Conservation (phyloP, 2,797 vertebrate genomes). For the Artibeus jamaicensis region DNA sequence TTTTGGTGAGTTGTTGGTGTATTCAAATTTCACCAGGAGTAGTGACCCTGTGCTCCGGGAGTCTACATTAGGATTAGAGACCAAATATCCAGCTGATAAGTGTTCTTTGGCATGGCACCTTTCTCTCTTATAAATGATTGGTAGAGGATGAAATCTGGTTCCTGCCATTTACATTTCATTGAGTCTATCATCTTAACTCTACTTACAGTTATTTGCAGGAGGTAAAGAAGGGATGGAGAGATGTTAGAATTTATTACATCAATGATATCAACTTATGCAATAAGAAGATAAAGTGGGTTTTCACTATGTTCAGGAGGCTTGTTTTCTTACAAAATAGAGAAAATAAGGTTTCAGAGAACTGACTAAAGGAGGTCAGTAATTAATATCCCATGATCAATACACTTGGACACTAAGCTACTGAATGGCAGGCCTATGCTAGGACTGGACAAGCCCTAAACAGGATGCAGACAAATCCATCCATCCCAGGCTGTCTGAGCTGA, state of each 20-base stretch:
- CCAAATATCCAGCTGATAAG: neutral
- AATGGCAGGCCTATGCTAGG: neutral
- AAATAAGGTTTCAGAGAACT: neutral
- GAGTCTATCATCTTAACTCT: neutral
- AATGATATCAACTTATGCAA: neutral
- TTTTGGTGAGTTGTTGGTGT: neutral
- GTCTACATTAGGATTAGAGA: neutral
- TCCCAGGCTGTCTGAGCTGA: neutral
- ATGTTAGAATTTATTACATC: neutral
- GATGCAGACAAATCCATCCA: neutral
- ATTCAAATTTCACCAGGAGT: neutral
- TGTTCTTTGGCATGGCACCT: neutral
- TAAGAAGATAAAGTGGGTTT: neutral
- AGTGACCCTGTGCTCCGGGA: neutral
- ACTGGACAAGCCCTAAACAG: neutral
- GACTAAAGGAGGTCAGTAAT: neutral
- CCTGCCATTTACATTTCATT: neutral
- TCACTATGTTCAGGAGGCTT: neutral
- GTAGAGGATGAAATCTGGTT: neutral
- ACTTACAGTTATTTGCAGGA: neutral
- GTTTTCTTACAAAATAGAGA: slow-evolving; percentile 24
- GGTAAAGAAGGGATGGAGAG: neutral
- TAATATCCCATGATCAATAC: neutral
- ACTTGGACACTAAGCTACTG: neutral
- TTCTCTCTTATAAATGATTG: neutral